A percentile compares a stretch with the other conserved stretches of the same genome.
phyloP scores from a whole-genome alignment of 2,888 invertebrate genomes.

The Macrostomum cliftonense region DNA sequence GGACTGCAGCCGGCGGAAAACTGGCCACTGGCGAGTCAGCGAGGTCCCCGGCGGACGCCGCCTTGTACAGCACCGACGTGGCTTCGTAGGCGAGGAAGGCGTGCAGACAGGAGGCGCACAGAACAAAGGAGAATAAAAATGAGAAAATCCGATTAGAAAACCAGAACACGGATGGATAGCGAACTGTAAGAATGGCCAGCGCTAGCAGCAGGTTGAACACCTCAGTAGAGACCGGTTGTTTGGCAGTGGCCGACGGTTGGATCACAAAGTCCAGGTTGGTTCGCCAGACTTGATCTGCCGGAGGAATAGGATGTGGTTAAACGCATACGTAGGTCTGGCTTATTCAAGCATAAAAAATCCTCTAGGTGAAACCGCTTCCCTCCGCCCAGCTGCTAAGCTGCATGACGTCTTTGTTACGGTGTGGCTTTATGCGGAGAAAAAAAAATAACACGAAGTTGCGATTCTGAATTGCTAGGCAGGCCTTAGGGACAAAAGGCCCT shows the following conservation, averaged over 20 bases:
- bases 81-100: conserved; percentile 56
- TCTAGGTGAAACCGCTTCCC: too few species aligned
- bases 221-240: conserved; percentile 45
- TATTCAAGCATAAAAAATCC: too few species aligned
- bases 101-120: conserved; percentile 55
- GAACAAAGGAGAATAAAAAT: conserved; percentile 58
- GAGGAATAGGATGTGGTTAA: too few species aligned
- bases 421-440: too few species aligned
- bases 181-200: conserved; percentile 53
- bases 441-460: too few species aligned
- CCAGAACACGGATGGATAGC: conserved; percentile 73
- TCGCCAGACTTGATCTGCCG: conserved; percentile 57
- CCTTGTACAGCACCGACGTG: conserved; percentile 61
- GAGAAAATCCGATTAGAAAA: conserved; percentile 62
- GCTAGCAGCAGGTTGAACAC: conserved; percentile 62
- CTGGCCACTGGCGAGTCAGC: too few species aligned
- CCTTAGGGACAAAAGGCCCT: too few species aligned
- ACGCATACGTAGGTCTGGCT: too few species aligned
- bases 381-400: too few species aligned
- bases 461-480: too few species aligned
- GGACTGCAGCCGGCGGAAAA: too few species aligned
- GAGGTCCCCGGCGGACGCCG: conserved; percentile 17
- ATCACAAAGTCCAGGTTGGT: conserved; percentile 60
- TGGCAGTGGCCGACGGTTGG: conserved; percentile 11
- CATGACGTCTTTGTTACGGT: too few species aligned